A percentile compares a stretch with the other conserved stretches of the same genome.
Evolutionary conservation across 2,113 vertebrate genomes (phyloP).

Genomic region (Melanostigma gelatinosum): DNA sequence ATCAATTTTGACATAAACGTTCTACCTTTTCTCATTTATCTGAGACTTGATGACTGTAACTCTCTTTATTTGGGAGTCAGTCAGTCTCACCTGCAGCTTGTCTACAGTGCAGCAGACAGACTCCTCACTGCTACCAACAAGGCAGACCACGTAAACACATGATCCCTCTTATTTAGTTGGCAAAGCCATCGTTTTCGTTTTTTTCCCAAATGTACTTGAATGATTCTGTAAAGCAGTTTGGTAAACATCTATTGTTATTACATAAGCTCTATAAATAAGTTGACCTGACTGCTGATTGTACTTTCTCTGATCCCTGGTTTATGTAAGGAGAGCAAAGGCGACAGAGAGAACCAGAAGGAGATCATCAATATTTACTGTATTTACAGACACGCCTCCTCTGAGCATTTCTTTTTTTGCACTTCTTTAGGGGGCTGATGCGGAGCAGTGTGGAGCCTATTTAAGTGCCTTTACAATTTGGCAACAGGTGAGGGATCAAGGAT

Average conservation of each 20-base stretch:
- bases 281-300: conserved; percentile 10
- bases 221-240: not conserved
- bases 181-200: not conserved
- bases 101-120: not conserved
- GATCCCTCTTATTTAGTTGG: not conserved
- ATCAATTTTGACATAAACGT: too few relatives aligned
- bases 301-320: conserved; percentile 9
- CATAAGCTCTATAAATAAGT: conserved; percentile 3
- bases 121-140: not conserved
- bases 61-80: not conserved
- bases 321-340: not conserved
- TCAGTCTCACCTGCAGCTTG: not conserved
- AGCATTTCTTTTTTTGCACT: not conserved
- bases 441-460: not conserved
- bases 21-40: not conserved
- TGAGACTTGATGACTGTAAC: not conserved
- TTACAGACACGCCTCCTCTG: conserved; percentile 11
- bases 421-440: conserved; percentile 11
- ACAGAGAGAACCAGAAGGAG: not conserved
- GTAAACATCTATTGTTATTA: not conserved
- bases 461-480: conserved; percentile 57
- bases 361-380: not conserved
- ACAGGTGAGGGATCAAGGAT: conserved; percentile 65
- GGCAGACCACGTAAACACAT: not conserved
- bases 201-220: not conserved